Conservation (phyloP, 2,888 invertebrate species). For the Pristionchus mayeri region DNA sequence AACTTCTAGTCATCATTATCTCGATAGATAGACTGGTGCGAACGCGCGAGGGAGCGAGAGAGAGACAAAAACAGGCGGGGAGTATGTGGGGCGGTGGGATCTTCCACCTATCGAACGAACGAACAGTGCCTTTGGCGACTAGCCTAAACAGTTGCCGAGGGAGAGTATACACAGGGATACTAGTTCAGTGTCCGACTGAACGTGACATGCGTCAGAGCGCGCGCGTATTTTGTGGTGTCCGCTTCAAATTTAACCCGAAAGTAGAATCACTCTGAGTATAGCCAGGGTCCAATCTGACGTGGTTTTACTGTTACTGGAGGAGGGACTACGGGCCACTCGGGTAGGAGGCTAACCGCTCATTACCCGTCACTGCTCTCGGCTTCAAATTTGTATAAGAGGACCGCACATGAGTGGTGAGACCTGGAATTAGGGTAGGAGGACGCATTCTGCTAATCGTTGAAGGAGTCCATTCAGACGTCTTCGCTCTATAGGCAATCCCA, state of each 20-base stretch:
- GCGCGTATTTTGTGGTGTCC: too few species aligned
- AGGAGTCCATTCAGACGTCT: not conserved
- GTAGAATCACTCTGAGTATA: not conserved
- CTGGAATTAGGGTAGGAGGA: not conserved
- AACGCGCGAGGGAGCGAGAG: not conserved
- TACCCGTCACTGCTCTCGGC: not conserved
- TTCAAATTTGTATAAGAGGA: not conserved
- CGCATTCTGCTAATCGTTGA: too few species aligned
- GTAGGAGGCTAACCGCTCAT: not conserved
- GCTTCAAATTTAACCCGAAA: not conserved
- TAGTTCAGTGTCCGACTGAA: too few species aligned
- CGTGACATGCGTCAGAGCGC: too few species aligned
- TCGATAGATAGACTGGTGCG: not conserved
- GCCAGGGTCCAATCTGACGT: not conserved
- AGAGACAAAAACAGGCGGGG: not conserved
- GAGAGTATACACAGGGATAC: too few species aligned
- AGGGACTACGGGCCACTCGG: too few species aligned
- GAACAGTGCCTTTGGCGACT: too few species aligned
- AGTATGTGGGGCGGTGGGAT: not conserved
- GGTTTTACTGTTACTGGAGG: too few species aligned
- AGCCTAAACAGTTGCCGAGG: too few species aligned
- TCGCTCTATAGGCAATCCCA: not conserved
- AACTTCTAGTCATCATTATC: slow-evolving; percentile 32
- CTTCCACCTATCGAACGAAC: not conserved
- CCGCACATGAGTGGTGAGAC: not conserved